phyloP scores from a whole-genome alignment of 1,140 invertebrate genomes.

The Centruroides vittatus region DNA sequence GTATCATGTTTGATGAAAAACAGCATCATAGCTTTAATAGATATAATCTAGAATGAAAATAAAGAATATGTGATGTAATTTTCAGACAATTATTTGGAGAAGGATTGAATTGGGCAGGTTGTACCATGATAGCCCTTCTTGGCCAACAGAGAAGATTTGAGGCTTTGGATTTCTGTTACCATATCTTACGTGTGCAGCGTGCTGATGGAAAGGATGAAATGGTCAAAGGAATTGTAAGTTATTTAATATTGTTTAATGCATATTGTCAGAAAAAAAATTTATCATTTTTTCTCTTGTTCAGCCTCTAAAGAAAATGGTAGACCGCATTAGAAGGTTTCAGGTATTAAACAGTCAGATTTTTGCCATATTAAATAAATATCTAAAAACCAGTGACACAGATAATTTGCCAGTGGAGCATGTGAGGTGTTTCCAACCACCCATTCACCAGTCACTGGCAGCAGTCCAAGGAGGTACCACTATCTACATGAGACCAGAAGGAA shows the following conservation, averaged over 20 bases:
- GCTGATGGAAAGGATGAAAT: slow-evolving; percentile 93
- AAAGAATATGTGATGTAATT: neutral
- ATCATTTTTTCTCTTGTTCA: slow-evolving; percentile 41
- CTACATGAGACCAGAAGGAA: slow-evolving; percentile 16
- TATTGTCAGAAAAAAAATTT: no score
- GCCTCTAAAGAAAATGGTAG: slow-evolving; percentile 92
- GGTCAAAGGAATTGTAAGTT: slow-evolving; percentile 89
- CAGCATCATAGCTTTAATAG: no score
- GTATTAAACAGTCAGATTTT: slow-evolving; percentile 98
- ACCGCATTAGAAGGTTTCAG: slow-evolving; percentile 92
- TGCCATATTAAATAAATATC: slow-evolving; percentile 88
- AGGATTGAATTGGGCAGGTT: slow-evolving; percentile 97
- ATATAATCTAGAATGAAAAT: no score
- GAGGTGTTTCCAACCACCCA: slow-evolving; percentile 87
- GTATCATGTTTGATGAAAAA: no score
- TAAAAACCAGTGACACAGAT: slow-evolving; percentile 57
- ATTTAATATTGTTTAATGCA: neutral
- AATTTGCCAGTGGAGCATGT: slow-evolving; percentile 88
- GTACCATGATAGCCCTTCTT: slow-evolving; percentile 92
- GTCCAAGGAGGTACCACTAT: slow-evolving; percentile 15
- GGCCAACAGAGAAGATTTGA: slow-evolving; percentile 95
- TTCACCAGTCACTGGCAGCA: slow-evolving; percentile 43
- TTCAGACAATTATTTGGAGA: slow-evolving; percentile 91
- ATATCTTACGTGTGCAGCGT: slow-evolving; percentile 87
- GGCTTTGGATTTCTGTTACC: slow-evolving; percentile 97